Conservation (phyloP, 2,113 vertebrate genomes). For the Eublepharis macularius region DNA sequence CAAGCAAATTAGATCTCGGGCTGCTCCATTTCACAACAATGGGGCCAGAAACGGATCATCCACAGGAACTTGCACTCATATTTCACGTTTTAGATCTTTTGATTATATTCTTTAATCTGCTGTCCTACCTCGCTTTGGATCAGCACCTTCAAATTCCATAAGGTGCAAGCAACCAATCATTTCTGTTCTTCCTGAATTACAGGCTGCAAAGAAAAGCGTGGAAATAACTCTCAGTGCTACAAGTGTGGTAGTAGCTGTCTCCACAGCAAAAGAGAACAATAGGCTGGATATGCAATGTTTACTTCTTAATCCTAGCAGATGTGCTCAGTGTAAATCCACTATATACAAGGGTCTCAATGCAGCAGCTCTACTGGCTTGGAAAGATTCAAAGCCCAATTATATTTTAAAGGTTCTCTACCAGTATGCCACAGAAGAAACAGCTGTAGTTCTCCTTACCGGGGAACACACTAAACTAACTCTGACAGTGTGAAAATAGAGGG, state of each 20-base stretch:
- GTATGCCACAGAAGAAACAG: not conserved
- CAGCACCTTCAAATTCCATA: not conserved
- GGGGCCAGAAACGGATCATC: not conserved
- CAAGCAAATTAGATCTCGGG: not conserved
- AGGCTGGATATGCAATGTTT: slow-evolving; percentile 51
- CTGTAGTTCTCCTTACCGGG: not conserved
- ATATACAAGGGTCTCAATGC: accelerated
- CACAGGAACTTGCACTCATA: not conserved
- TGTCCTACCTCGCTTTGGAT: slow-evolving; percentile 1
- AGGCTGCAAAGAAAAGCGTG: not conserved
- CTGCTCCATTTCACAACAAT: not conserved
- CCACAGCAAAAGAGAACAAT: slow-evolving; percentile 46
- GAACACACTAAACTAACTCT: not conserved
- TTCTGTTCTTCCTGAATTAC: not conserved
- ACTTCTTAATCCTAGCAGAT: slow-evolving; percentile 51
- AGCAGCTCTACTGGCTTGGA: slow-evolving; percentile 16
- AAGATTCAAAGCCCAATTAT: slow-evolving; percentile 51
- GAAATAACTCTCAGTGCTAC: slow-evolving; percentile 48
- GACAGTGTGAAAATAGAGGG: not conserved
- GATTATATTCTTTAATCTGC: not conserved
- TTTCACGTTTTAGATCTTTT: not conserved
- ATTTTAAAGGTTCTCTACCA: not conserved
- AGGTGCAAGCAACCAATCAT: not conserved
- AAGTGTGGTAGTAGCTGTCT: slow-evolving; percentile 48
- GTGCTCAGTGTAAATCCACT: not conserved